Evolutionary conservation across 2,888 invertebrate species (phyloP).

Genomic region (Hirudinaria manillensis): DNA sequence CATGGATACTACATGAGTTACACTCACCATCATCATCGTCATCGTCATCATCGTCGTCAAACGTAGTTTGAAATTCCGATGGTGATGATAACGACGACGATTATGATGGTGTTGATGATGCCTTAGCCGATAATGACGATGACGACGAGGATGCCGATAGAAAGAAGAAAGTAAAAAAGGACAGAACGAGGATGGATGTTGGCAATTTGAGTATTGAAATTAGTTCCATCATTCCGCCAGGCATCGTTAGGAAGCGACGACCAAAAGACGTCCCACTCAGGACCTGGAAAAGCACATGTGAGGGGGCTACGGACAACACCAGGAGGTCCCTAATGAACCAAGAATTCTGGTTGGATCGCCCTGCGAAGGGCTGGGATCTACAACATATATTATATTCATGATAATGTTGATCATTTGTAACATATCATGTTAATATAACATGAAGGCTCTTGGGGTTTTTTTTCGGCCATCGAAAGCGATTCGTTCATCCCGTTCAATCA

Average conservation of each 20-base stretch:
- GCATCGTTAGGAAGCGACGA: not conserved
- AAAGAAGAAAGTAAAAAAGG: not conserved
- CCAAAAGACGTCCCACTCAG: conserved; percentile 1
- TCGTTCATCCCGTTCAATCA: too few species aligned
- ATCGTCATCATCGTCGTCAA: too few species aligned
- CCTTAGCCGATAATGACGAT: not conserved
- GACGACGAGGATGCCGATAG: not conserved
- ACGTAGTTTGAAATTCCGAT: too few species aligned
- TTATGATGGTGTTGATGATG: not conserved
- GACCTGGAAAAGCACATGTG: too few species aligned
- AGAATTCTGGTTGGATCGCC: too few species aligned
- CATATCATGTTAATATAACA: too few species aligned
- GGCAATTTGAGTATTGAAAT: conserved; percentile 18
- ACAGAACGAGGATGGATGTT: conserved; percentile 13
- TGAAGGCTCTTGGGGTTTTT: too few species aligned
- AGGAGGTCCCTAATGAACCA: too few species aligned
- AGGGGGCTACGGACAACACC: too few species aligned
- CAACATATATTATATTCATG: not conserved
- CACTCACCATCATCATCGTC: too few species aligned
- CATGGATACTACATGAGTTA: too few species aligned
- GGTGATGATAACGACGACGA: not conserved
- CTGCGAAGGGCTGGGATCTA: not conserved
- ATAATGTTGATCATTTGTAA: not conserved
- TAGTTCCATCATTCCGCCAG: conserved; percentile 14
- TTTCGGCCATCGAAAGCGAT: too few species aligned